phyloP scores from a whole-genome alignment of 2,113 vertebrate genomes.

The Perccottus glenii region DNA sequence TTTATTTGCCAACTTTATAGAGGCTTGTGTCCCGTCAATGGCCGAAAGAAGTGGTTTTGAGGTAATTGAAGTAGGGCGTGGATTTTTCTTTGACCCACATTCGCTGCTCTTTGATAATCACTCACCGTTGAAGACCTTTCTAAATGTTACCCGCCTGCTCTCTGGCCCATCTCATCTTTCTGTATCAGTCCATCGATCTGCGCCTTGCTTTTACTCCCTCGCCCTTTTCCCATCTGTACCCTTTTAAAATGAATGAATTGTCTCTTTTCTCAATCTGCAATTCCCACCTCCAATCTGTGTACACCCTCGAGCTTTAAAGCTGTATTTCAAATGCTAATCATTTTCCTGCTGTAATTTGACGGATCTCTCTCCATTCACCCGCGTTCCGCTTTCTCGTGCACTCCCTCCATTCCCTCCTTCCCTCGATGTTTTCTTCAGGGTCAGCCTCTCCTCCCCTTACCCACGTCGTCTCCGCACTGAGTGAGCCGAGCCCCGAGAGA shows the following conservation, averaged over 20 bases:
- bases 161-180: conserved; percentile 43
- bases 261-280: not conserved
- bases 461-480: conserved; percentile 45
- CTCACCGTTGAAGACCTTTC: conserved; percentile 6
- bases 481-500: conserved; percentile 52
- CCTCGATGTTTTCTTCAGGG: conserved; percentile 42
- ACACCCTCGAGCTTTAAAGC: conserved; percentile 12
- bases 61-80: not conserved
- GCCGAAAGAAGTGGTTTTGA: not conserved
- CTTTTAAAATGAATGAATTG: conserved; percentile 24
- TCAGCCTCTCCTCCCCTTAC: conserved; percentile 11
- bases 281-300: not conserved
- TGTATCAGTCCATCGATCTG: conserved; percentile 43
- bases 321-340: conserved; percentile 51
- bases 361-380: not conserved
- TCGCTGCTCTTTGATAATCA: not conserved
- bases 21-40: not conserved
- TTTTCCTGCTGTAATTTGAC: conserved; percentile 39
- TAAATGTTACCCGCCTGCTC: not conserved
- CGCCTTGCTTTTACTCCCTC: not conserved
- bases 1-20: not conserved
- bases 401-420: conserved; percentile 4
- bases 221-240: conserved; percentile 8
- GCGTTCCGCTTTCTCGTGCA: not conserved
- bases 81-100: conserved; percentile 9